These are phyloP conservation scores for Xestia rhomboidea DNA, from an alignment of 2,888 invertebrate genomes.

Conservation along the genomic window DNA sequence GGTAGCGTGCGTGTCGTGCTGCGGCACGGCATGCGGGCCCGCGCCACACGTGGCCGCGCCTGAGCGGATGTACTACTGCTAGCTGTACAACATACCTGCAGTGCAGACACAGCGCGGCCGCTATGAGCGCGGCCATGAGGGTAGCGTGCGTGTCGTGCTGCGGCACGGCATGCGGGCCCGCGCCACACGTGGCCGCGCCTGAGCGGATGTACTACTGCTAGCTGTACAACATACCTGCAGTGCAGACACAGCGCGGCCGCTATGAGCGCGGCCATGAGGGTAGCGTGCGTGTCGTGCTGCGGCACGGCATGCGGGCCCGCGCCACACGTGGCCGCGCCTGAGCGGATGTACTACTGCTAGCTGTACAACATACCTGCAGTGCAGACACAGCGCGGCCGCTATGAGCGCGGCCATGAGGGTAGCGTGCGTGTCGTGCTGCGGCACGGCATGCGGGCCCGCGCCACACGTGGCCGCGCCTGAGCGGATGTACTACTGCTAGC, in stretches of 20 bases:
- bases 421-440: slow-evolving; percentile 60
- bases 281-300: slow-evolving; percentile 59
- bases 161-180: slow-evolving; percentile 47
- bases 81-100: too few relatives aligned
- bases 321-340: slow-evolving; percentile 59
- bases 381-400: slow-evolving; percentile 81
- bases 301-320: slow-evolving; percentile 48
- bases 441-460: slow-evolving; percentile 49
- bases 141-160: slow-evolving; percentile 61
- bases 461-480: slow-evolving; percentile 56
- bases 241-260: slow-evolving; percentile 82
- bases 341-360: too few relatives aligned
- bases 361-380: slow-evolving; percentile 83
- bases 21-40: slow-evolving; percentile 32
- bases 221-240: slow-evolving; percentile 83
- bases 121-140: slow-evolving; percentile 73
- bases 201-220: too few relatives aligned
- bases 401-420: slow-evolving; percentile 71
- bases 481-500: too few relatives aligned
- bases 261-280: slow-evolving; percentile 70
- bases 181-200: slow-evolving; percentile 59
- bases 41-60: slow-evolving; percentile 63
- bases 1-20: slow-evolving; percentile 60
- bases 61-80: too few relatives aligned
- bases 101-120: slow-evolving; percentile 81